A percentile compares a stretch with the other conserved stretches of the same genome.
These are phyloP conservation scores for Nymphalis polychloros DNA, from an alignment of 2,888 invertebrate species.

Conservation along the genomic window DNA sequence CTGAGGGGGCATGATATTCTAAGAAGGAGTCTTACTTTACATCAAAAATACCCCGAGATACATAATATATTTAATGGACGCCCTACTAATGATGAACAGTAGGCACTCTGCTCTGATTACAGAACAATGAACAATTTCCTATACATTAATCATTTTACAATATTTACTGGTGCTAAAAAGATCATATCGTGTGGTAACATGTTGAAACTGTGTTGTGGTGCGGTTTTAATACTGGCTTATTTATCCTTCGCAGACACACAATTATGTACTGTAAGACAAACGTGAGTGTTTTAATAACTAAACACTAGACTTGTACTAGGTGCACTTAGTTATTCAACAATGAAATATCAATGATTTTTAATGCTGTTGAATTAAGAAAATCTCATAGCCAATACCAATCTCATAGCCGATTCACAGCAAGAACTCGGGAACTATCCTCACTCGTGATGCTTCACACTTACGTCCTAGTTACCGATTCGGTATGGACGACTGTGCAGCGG, in stretches of 20 bases:
- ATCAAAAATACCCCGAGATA: background rate
- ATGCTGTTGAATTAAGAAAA: too few relatives aligned
- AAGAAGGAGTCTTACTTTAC: background rate
- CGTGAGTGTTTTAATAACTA: slow-evolving; percentile 34
- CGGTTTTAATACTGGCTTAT: slow-evolving; percentile 11
- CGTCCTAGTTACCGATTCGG: too few relatives aligned
- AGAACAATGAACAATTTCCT: slow-evolving; percentile 20
- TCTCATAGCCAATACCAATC: too few relatives aligned
- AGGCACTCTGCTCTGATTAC: slow-evolving; percentile 16
- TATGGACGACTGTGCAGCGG: too few relatives aligned
- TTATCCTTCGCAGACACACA: slow-evolving; percentile 30
- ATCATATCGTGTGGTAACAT: background rate
- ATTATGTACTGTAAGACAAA: slow-evolving; percentile 37
- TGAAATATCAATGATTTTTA: too few relatives aligned
- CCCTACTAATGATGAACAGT: slow-evolving; percentile 8
- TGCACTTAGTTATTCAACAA: background rate
- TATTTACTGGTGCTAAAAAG: slow-evolving; percentile 4
- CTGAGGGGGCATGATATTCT: too few relatives aligned
- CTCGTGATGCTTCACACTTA: too few relatives aligned
- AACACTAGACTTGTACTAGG: too few relatives aligned
- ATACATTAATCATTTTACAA: slow-evolving; percentile 8
- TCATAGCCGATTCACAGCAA: too few relatives aligned
- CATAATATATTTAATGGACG: slow-evolving; percentile 10
- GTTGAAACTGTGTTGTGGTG: slow-evolving; percentile 10
- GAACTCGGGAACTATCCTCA: too few relatives aligned